A percentile compares a stretch with the other conserved stretches of the same genome.
These are phyloP conservation scores for Spongilla lacustris DNA, from an alignment of 37 sponge, comb jelly and placozoan genomes.

Conservation along the genomic window DNA sequence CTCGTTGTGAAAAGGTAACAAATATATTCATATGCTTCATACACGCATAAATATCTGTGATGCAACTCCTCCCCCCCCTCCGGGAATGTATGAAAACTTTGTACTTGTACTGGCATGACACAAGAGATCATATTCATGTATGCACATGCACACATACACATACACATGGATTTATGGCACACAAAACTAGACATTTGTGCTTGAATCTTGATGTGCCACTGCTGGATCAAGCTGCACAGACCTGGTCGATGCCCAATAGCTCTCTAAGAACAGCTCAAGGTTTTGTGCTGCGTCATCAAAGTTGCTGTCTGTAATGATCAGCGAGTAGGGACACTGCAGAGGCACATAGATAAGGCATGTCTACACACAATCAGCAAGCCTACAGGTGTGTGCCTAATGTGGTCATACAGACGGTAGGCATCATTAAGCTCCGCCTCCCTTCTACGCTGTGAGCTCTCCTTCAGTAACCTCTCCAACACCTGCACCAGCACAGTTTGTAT, in stretches of 20 bases:
- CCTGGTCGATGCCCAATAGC: conserved; percentile 64
- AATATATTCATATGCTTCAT: not conserved
- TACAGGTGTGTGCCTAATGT: not conserved
- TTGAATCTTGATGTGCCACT: not conserved
- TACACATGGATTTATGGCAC: not conserved
- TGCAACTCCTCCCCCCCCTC: too few relatives aligned
- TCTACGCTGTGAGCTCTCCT: conserved; percentile 17
- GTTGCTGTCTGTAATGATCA: conserved; percentile 51
- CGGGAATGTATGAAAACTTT: too few relatives aligned
- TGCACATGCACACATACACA: not conserved
- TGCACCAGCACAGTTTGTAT: conserved; percentile 18
- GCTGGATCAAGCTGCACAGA: conserved; percentile 19
- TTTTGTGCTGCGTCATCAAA: conserved; percentile 60
- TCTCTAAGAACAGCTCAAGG: conserved; percentile 67
- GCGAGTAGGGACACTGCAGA: conserved; percentile 33
- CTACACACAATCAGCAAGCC: not conserved
- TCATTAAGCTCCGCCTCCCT: not conserved
- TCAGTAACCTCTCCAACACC: conserved; percentile 39
- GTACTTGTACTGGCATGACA: too few relatives aligned
- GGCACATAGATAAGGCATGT: not conserved
- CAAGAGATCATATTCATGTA: too few relatives aligned
- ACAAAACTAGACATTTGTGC: not conserved
- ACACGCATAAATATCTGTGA: too few relatives aligned
- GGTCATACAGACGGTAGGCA: conserved; percentile 5
- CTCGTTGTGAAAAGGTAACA: not conserved